Evolutionary conservation across 2,888 invertebrate genomes (phyloP).

Genomic region (Pterostichus niger): DNA sequence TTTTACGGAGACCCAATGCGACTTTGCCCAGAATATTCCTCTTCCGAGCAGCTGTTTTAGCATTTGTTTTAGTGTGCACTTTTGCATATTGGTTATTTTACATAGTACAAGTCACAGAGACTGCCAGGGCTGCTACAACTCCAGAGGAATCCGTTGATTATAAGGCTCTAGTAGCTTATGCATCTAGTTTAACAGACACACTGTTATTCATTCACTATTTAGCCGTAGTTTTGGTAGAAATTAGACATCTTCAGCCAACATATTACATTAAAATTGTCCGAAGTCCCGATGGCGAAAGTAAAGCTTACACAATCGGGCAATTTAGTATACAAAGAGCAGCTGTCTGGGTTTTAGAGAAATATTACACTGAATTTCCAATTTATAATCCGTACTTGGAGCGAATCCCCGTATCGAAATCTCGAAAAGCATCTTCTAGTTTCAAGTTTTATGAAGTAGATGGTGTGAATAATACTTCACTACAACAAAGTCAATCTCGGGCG

Average conservation of each 20-base stretch:
- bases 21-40: conserved; percentile 95
- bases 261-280: conserved; percentile 95
- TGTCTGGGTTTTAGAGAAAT: conserved; percentile 95
- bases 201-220: conserved; percentile 96
- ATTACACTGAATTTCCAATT: conserved; percentile 97
- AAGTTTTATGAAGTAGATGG: conserved; percentile 98
- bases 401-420: conserved; percentile 91
- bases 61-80: conserved; percentile 93
- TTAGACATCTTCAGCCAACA: conserved; percentile 93
- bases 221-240: conserved; percentile 94
- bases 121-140: conserved; percentile 88
- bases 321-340: conserved; percentile 97
- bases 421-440: conserved; percentile 89
- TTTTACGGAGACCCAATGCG: conserved; percentile 90
- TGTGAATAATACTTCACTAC: conserved; percentile 83
- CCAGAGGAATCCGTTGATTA: conserved; percentile 91
- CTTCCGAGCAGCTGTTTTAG: conserved; percentile 92
- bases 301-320: conserved; percentile 92
- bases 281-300: conserved; percentile 96
- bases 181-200: conserved; percentile 95
- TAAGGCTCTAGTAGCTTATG: conserved; percentile 93
- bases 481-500: conserved; percentile 85
- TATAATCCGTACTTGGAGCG: conserved; percentile 98
- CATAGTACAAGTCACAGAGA: conserved; percentile 92
- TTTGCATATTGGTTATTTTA: conserved; percentile 99